Percentiles rank a stretch among this genome's conserved stretches.
Conservation (phyloP, 1,140 invertebrate species). For the Apis laboriosa region DNA sequence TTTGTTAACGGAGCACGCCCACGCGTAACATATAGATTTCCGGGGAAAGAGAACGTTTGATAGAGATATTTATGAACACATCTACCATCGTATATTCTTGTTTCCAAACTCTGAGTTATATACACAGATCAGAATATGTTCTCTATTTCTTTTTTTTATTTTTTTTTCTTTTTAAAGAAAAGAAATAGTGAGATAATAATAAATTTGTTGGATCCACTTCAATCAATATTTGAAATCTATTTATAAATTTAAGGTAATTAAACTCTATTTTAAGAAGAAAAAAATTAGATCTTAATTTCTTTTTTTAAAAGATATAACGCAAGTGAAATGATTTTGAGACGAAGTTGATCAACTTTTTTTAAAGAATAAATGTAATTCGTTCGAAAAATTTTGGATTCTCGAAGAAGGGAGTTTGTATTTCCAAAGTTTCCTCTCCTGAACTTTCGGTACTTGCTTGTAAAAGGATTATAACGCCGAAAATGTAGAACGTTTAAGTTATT, state of each 20-base stretch:
- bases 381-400: not conserved
- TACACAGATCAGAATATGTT: not conserved
- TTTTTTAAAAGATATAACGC: no score
- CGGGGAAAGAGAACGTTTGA: slow-evolving; percentile 15
- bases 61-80: slow-evolving; percentile 27
- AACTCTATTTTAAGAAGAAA: no score
- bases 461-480: not conserved
- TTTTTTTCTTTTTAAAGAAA: not conserved
- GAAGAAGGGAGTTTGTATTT: not conserved
- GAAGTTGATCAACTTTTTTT: not conserved
- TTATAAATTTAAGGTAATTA: no score
- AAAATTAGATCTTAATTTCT: no score
- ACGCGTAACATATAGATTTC: not conserved
- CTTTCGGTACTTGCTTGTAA: not conserved
- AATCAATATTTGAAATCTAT: no score
- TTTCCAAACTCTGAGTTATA: not conserved
- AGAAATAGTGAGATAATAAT: not conserved
- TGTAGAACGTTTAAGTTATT: not conserved
- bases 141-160: not conserved
- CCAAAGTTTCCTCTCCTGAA: not conserved
- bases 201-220: not conserved
- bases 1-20: slow-evolving; percentile 20
- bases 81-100: not conserved
- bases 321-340: no score
- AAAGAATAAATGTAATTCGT: not conserved